Conservation (phyloP, 2,797 vertebrate genomes). For the Echiichthys vipera region DNA sequence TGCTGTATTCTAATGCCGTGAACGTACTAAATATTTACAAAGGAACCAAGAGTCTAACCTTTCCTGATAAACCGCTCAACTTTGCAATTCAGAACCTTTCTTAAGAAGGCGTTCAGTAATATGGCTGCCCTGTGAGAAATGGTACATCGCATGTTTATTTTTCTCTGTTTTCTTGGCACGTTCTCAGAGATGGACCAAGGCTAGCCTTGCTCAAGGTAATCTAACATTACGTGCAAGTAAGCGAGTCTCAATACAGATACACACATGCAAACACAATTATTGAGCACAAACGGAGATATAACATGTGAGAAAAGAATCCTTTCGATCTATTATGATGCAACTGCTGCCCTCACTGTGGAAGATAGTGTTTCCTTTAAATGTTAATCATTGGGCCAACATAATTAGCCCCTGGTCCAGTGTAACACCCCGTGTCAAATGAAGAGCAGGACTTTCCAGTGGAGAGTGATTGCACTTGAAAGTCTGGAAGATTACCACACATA, state of each 20-base stretch:
- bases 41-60: neutral
- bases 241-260: conserved; percentile 38
- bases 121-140: neutral
- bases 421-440: conserved; percentile 74
- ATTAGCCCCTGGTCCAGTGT: conserved; percentile 73
- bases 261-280: neutral
- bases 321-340: conserved; percentile 59
- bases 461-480: conserved; percentile 80
- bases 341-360: conserved; percentile 46
- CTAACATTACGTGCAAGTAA: conserved; percentile 32
- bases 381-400: conserved; percentile 71
- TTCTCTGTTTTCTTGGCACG: conserved; percentile 13
- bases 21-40: neutral
- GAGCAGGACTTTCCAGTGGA: conserved; percentile 69
- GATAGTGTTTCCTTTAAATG: conserved; percentile 72
- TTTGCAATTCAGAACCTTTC: conserved; percentile 11
- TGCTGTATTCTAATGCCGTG: too few relatives aligned
- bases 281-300: conserved; percentile 14
- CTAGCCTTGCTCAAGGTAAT: conserved; percentile 24
- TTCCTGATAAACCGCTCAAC: conserved; percentile 1
- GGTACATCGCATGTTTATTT: conserved; percentile 9
- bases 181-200: conserved; percentile 21
- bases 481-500: conserved; percentile 78
- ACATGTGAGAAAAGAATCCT: conserved; percentile 13
- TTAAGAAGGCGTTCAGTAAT: neutral